Evolutionary conservation across 1,140 invertebrate genomes (phyloP), one percentile per base, ranked within the genome.

Genomic region (Rhopalosiphum padi): DNA sequence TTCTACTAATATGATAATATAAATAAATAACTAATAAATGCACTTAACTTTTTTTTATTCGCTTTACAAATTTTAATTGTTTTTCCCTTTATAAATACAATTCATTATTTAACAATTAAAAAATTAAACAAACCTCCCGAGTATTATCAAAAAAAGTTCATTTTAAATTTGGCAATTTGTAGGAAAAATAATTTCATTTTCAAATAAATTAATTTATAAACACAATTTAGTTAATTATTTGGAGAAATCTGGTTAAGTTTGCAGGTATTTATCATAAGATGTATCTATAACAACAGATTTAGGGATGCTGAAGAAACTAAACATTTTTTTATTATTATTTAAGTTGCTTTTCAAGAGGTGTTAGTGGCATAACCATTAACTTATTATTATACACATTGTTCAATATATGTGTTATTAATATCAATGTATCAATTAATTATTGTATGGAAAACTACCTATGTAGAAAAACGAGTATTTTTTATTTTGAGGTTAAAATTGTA

Each of bases 141-240:
- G 11, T 68, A n/a, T 68, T 68, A 2, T 30, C 25, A 30, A 68
- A 68, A 30, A 8, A 68, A 30, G 30, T 68, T 60, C 0, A n/a
- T 68, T 68, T n/a, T n/a, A 68, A 68, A 30, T 11, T n/a, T 68
- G 30, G 0, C 1, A n/a, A 15, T 68, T n/a, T 68, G 4, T 68
- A 68, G 5, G 30, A 68, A 3, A 8, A 60, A 60, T 23, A 60
- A 9, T 60, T 30, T 60, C 8, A 11, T 9, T 60, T 30, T 60
- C 8, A 60, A 30, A 30, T 11, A 30, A 48, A 60, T n/a, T n/a
- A 68, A n/a, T 68, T 68, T 15, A 68, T n/a, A 77, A n/a, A 77
- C n/a, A 77, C 60, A 77, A 77, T 77, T 77, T 35, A 77, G n/a
- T 77, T 77, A 77, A 77, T 77, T 77, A 77, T 77, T 77, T 77